Evolutionary conservation across 2,797 vertebrate genomes (phyloP).

Genomic region (Smutsia temminckii): DNA sequence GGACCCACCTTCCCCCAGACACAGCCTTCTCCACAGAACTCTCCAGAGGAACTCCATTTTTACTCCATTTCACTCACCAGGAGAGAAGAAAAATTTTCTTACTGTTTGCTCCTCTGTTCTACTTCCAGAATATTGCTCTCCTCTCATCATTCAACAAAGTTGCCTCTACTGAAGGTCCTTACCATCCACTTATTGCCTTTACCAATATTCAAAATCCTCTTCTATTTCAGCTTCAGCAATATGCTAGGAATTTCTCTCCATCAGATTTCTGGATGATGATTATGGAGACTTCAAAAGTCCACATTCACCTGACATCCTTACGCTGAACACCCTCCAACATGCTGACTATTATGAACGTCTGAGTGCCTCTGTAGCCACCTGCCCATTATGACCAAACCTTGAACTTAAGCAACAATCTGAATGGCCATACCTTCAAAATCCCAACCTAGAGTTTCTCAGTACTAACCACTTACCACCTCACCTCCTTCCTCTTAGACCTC

Average conservation of each 20-base stretch:
- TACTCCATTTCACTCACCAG: neutral
- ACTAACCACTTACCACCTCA: neutral
- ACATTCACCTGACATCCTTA: neutral
- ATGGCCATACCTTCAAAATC: neutral
- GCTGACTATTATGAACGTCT: neutral
- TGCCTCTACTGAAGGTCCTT: neutral
- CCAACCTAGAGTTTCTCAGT: neutral
- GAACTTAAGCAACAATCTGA: neutral
- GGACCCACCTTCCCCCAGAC: neutral
- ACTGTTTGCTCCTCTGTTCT: neutral
- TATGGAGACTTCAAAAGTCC: neutral
- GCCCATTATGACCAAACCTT: conserved; percentile 41
- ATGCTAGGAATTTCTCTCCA: neutral
- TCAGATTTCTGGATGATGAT: neutral
- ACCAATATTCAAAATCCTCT: neutral
- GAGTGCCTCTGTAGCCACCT: neutral
- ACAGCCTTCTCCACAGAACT: neutral
- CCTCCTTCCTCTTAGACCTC: neutral
- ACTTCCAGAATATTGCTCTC: neutral
- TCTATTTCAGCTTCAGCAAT: neutral
- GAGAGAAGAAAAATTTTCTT: neutral
- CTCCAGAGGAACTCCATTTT: neutral
- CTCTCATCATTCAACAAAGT: neutral
- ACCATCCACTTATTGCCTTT: neutral
- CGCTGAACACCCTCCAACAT: neutral